Percentiles rank a stretch among this genome's conserved stretches.
These are phyloP conservation scores for Drosophila kanapiae DNA, from an alignment of 1,140 invertebrate species.

Conservation along the genomic window DNA sequence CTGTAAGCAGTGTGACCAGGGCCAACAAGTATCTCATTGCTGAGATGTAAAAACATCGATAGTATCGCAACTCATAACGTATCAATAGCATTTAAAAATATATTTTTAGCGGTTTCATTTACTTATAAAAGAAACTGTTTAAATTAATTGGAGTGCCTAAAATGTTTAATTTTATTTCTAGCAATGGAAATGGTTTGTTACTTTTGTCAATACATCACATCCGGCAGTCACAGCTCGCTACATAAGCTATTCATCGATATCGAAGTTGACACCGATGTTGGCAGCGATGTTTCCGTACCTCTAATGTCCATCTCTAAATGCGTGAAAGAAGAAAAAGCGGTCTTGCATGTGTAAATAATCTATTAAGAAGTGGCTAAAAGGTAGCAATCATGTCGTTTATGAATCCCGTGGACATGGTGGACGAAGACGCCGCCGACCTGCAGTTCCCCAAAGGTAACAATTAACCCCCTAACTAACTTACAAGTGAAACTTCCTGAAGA, in stretches of 20 bases:
- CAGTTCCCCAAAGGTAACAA: conserved; percentile 93
- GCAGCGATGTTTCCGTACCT: too few relatives aligned
- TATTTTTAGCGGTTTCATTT: not conserved
- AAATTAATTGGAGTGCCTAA: not conserved
- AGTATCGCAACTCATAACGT: not conserved
- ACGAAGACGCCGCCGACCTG: conserved; percentile 94
- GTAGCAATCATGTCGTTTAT: conserved; percentile 76
- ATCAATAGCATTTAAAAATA: not conserved
- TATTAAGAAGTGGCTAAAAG: conserved; percentile 7
- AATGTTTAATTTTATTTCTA: not conserved
- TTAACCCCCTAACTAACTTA: conserved; percentile 35
- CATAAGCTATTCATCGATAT: too few relatives aligned
- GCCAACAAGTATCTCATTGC: not conserved
- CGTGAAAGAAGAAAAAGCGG: conserved; percentile 2
- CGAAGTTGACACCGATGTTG: too few relatives aligned
- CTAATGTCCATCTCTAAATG: conserved; percentile 2
- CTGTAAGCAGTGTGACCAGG: conserved; percentile 6
- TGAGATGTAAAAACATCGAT: not conserved
- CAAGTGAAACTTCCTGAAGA: conserved; percentile 53
- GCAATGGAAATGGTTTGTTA: too few relatives aligned
- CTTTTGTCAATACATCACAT: too few relatives aligned
- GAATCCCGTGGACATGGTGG: conserved; percentile 87
- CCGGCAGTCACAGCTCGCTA: too few relatives aligned
- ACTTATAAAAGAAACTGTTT: not conserved
- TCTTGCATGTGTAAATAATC: conserved; percentile 5